Evolutionary conservation across 2,797 vertebrate species (phyloP), one percentile per base, ranked within the genome.

Genomic region (Pogonophryne albipinna): DNA sequence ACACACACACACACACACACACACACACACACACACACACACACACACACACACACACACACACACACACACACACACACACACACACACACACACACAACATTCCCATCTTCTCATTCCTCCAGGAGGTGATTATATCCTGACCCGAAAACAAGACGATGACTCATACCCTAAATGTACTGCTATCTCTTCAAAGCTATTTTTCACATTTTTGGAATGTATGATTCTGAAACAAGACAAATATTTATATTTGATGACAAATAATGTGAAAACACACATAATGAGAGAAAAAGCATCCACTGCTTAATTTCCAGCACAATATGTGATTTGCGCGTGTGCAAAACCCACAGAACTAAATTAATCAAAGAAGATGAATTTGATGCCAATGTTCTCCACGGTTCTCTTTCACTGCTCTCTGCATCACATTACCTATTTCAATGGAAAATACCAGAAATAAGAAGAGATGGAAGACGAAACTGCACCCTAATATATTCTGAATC

Each of bases 401-500:
- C 2, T 46, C 8, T 62, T 76, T 66, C 31, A 44, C 10, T 31
- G 38, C 34, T 59, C n/a, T 23, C 6, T 57, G 16, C 20, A 17
- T 65, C 52, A 68, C 10, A 2, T 77, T 10, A 13, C 20, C 8
- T 66, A 47, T 41, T 8, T 71, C 52, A 72, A 15, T 55, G 58
- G 64, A 71, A 61, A 57, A 69, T 58, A 61, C 14, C 0, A 55
- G 38, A 64, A 53, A 49, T 0, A 14, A 71, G 38, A 53, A 42
- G 57, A 84, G 76, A 78, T 78, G 64, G 67, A 85, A 73, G 77
- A 83, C 46, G 78, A 77, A 66, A 62, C 75, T 75, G 76, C 78
- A 65, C 51, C 52, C 51, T 72, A 77, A 88, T 84, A 44, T 83
- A 78, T 89, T 88, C 86, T 84, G 75, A 71, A 67, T 83, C 80